Evolutionary conservation across 2,113 vertebrate genomes (phyloP).

Genomic region (Struthio camelus): DNA sequence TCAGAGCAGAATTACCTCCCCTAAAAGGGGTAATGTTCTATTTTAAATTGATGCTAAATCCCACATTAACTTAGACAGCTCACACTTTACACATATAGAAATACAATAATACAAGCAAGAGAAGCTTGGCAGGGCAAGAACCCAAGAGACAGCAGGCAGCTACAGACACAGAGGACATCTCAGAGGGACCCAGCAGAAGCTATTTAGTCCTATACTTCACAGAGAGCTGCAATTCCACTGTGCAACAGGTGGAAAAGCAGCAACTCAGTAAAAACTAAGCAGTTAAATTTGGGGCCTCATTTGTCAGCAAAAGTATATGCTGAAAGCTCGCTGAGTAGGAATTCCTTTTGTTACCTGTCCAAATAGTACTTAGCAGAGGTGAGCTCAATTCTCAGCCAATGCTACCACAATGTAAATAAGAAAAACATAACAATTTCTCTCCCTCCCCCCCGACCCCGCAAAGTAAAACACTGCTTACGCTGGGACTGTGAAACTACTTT

Average conservation of each 20-base stretch:
- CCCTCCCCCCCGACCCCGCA: neutral
- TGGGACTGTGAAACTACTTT: slow-evolving; percentile 98
- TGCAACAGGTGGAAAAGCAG: neutral
- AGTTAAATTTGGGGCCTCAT: neutral
- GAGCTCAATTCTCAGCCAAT: neutral
- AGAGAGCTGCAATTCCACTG: neutral
- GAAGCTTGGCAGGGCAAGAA: slow-evolving; percentile 37
- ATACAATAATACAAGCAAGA: slow-evolving; percentile 37
- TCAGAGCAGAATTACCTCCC: neutral
- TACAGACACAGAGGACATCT: neutral
- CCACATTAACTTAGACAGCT: slow-evolving; percentile 22
- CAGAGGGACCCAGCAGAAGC: neutral
- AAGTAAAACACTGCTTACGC: slow-evolving; percentile 83
- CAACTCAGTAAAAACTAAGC: neutral
- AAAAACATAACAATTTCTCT: neutral
- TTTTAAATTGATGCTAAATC: neutral
- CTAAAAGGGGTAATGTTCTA: neutral
- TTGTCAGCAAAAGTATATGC: neutral
- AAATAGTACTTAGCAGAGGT: neutral
- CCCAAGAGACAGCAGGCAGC: slow-evolving; percentile 18
- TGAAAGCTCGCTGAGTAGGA: neutral
- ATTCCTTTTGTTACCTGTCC: fast-evolving
- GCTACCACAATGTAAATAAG: neutral
- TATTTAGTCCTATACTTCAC: neutral
- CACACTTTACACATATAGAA: slow-evolving; percentile 31